Percentiles rank a stretch among this genome's conserved stretches.
phyloP scores from a whole-genome alignment of 1,140 invertebrate genomes.

The Drosophila bipectinata region DNA sequence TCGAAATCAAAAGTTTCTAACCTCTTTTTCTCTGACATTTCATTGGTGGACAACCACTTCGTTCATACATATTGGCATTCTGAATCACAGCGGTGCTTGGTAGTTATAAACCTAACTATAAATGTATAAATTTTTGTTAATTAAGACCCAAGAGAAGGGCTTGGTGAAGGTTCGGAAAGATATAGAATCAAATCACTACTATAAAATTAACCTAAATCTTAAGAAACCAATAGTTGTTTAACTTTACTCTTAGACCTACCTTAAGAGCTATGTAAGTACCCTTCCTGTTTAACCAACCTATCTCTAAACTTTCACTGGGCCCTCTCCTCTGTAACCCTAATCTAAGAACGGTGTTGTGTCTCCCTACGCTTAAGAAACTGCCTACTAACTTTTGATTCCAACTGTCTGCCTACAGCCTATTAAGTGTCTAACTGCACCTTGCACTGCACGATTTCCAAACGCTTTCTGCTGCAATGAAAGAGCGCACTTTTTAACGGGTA shows the following conservation, averaged over 20 bases:
- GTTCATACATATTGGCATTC: conserved; percentile 68
- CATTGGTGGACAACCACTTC: conserved; percentile 32
- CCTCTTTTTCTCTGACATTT: conserved; percentile 51
- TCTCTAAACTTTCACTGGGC: conserved; percentile 11
- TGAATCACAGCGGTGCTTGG: conserved; percentile 72
- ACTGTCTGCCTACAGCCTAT: conserved; percentile 73
- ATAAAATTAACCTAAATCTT: background rate
- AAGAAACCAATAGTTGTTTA: background rate
- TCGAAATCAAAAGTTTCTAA: conserved; percentile 54
- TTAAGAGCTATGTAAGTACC: background rate
- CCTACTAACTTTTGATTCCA: conserved; percentile 83
- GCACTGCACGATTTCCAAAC: conserved; percentile 63
- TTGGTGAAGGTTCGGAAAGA: conserved; percentile 7
- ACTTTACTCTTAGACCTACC: background rate
- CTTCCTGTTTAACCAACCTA: background rate
- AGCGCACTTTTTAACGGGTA: conserved; percentile 34
- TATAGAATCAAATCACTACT: background rate
- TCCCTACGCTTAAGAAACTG: conserved; percentile 49
- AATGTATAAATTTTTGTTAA: conserved; percentile 3
- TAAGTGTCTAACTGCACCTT: conserved; percentile 67
- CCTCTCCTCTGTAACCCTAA: conserved; percentile 21
- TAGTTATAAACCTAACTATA: conserved; percentile 44
- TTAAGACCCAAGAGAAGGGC: conserved; percentile 2
- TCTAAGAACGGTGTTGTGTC: conserved; percentile 58
- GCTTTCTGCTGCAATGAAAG: conserved; percentile 61